Percentiles rank a stretch among this genome's conserved stretches.
Evolutionary conservation across 2,888 invertebrate species (phyloP).

Genomic region (Vesta saturnalis): DNA sequence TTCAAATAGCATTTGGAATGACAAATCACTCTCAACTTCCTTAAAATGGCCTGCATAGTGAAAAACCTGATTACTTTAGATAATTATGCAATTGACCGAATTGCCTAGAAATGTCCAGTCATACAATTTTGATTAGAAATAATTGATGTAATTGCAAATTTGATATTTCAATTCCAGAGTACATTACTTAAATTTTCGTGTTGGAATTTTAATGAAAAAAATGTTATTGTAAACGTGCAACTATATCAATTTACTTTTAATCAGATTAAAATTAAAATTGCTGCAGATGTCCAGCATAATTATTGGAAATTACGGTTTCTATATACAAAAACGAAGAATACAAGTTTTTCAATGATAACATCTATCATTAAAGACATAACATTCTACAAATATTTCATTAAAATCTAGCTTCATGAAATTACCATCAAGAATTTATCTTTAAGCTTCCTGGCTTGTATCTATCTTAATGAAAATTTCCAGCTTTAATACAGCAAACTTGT

Average conservation of each 20-base stretch:
- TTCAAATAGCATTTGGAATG: no score
- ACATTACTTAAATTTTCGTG: no score
- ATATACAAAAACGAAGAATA: neutral
- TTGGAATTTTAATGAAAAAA: no score
- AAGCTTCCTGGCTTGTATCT: neutral
- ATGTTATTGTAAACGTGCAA: neutral
- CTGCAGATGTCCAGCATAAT: neutral
- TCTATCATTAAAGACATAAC: slow-evolving; percentile 6
- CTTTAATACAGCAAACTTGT: slow-evolving; percentile 10
- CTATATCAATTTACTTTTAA: neutral
- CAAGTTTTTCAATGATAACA: neutral
- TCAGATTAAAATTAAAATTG: slow-evolving; percentile 7
- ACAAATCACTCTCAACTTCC: no score
- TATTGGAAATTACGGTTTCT: slow-evolving; percentile 3
- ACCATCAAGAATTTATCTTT: slow-evolving; percentile 1
- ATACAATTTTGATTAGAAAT: no score
- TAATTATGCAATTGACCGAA: no score
- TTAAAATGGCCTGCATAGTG: no score
- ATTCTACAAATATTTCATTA: slow-evolving; percentile 11
- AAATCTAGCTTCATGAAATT: slow-evolving; percentile 7
- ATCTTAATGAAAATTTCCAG: neutral
- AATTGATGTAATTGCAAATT: no score
- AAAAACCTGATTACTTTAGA: no score
- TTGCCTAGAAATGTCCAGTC: no score
- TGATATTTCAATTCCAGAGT: no score